Conservation (phyloP, 2,113 vertebrate species). For the Pavo muticus region DNA sequence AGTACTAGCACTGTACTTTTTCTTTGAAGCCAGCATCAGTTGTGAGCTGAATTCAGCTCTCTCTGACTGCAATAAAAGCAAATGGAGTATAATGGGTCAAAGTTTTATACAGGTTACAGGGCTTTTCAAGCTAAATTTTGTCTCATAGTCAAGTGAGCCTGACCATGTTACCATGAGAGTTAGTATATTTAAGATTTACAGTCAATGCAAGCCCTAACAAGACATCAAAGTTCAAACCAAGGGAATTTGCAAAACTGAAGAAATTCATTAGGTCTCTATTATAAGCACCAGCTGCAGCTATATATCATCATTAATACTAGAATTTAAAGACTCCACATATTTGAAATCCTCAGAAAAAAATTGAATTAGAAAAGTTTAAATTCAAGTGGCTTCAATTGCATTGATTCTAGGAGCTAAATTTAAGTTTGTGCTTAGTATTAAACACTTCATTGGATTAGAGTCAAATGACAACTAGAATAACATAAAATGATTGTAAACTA, state of each 20-base stretch:
- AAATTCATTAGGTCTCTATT: background rate
- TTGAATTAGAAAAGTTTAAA: background rate
- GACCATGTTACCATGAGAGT: background rate
- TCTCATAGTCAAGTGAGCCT: background rate
- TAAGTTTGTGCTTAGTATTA: background rate
- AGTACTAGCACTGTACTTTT: background rate
- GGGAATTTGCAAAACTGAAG: background rate
- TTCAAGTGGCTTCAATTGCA: background rate
- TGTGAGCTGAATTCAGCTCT: constrained; percentile 15
- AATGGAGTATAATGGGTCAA: constrained; percentile 12
- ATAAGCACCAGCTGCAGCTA: background rate
- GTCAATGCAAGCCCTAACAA: background rate
- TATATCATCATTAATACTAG: background rate
- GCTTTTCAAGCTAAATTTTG: background rate
- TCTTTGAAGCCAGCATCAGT: background rate
- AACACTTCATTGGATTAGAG: background rate
- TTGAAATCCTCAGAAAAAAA: background rate
- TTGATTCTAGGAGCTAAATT: background rate
- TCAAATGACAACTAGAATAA: background rate
- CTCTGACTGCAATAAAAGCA: background rate
- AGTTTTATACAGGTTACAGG: background rate
- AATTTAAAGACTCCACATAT: background rate
- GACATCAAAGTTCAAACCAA: background rate
- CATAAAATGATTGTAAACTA: background rate
- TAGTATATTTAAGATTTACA: background rate